These are phyloP conservation scores for Pavo muticus DNA, from an alignment of 2,113 vertebrate genomes.

Conservation along the genomic window DNA sequence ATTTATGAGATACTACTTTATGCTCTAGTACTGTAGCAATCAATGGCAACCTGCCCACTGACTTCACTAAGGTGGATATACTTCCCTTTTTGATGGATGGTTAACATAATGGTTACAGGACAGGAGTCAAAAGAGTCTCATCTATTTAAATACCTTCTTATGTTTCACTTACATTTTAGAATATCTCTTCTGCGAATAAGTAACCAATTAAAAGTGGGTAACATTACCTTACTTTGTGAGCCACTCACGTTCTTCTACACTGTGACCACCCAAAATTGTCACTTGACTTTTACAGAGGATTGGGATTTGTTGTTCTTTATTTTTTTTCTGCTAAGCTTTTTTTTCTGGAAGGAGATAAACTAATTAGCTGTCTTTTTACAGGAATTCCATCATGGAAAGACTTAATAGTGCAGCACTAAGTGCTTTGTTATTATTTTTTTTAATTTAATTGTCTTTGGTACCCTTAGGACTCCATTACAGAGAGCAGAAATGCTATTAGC, in stretches of 20 bases:
- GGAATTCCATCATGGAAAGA: conserved; percentile 29
- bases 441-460: conserved; percentile 40
- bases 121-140: not conserved
- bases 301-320: not conserved
- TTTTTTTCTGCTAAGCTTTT: not conserved
- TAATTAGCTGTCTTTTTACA: conserved; percentile 31
- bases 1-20: not conserved
- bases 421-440: not conserved
- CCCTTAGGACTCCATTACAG: conserved; percentile 41
- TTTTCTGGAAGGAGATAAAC: conserved; percentile 22
- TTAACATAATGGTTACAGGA: not conserved
- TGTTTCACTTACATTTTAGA: not conserved
- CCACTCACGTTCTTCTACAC: not conserved
- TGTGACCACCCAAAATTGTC: not conserved
- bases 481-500: conserved; percentile 60
- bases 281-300: not conserved
- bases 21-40: not conserved
- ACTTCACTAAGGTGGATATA: not conserved
- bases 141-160: not conserved
- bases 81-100: not conserved
- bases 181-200: not conserved
- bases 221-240: not conserved
- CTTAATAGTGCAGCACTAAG: conserved; percentile 1
- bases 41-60: not conserved
- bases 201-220: not conserved